A percentile compares a stretch with the other conserved stretches of the same genome.
Conservation (phyloP, 2,888 invertebrate species). For the Liopterus haemorrhoidalis region DNA sequence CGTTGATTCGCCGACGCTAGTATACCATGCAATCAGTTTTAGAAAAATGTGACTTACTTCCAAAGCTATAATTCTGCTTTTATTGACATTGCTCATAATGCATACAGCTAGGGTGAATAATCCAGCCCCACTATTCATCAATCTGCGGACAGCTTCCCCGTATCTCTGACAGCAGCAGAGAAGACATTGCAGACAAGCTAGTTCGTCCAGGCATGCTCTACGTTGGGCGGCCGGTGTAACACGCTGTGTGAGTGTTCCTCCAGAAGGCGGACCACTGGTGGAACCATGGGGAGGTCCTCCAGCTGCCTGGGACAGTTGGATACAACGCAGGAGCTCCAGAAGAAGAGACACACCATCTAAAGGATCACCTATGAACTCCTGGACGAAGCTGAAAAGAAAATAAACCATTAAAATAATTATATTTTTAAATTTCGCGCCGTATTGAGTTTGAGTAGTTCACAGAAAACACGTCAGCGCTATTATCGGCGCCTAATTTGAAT, state of each 20-base stretch:
- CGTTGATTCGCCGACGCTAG: too few relatives aligned
- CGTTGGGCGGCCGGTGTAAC: conserved; percentile 64
- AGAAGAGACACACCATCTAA: conserved; percentile 81
- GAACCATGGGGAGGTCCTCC: conserved; percentile 39
- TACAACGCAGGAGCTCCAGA: conserved; percentile 76
- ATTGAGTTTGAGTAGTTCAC: too few relatives aligned
- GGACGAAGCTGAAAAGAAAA: conserved; percentile 69
- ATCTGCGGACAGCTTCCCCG: conserved; percentile 68
- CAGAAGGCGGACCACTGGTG: conserved; percentile 26
- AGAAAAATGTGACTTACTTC: conserved; percentile 56
- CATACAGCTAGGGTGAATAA: conserved; percentile 79
- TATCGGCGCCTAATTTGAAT: too few relatives aligned
- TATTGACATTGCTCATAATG: conserved; percentile 82
- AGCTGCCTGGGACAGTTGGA: conserved; percentile 73
- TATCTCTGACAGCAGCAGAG: conserved; percentile 74
- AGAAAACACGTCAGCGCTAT: too few relatives aligned
- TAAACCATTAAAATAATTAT: too few relatives aligned
- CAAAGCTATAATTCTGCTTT: conserved; percentile 75
- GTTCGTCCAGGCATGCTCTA: conserved; percentile 75
- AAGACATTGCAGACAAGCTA: conserved; percentile 83
- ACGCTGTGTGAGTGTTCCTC: conserved; percentile 1
- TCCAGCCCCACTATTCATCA: conserved; percentile 73
- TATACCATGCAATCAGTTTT: too few relatives aligned
- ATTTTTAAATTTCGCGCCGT: too few relatives aligned
- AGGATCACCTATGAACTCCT: conserved; percentile 84